phyloP scores from a whole-genome alignment of 2,888 invertebrate species.

The Trypoxylon attenuatum region DNA sequence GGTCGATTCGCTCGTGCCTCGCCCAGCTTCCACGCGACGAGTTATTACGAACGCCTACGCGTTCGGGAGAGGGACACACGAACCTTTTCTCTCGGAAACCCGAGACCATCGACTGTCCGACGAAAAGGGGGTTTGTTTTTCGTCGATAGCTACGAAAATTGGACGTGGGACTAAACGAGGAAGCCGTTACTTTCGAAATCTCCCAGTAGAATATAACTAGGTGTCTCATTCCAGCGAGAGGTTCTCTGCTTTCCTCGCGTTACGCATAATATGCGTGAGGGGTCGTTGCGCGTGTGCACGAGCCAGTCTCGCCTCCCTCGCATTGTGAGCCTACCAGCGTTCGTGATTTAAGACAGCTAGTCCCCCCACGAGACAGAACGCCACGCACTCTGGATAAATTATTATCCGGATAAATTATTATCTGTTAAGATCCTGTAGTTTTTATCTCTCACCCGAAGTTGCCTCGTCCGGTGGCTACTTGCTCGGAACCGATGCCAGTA shows the following conservation, averaged over 20 bases:
- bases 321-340: too few species aligned
- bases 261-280: too few species aligned
- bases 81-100: conserved; percentile 62
- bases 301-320: too few species aligned
- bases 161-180: conserved; percentile 52
- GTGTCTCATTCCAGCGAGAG: too few species aligned
- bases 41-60: conserved; percentile 68
- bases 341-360: too few species aligned
- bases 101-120: conserved; percentile 40
- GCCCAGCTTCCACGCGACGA: conserved; percentile 59
- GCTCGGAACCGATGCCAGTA: background rate
- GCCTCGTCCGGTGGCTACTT: background rate
- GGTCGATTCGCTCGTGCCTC: conserved; percentile 56
- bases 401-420: background rate
- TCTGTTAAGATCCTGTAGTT: background rate
- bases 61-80: conserved; percentile 14
- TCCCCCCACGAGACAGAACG: too few species aligned
- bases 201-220: too few species aligned
- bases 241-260: too few species aligned
- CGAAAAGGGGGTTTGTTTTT: conserved; percentile 55
- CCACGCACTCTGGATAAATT: too few species aligned
- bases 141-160: conserved; percentile 61
- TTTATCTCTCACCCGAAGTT: background rate
- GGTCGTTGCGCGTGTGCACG: too few species aligned
- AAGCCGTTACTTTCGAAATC: conserved; percentile 52